Evolutionary conservation across 2,113 vertebrate species (phyloP).

Genomic region (Colaptes auratus): DNA sequence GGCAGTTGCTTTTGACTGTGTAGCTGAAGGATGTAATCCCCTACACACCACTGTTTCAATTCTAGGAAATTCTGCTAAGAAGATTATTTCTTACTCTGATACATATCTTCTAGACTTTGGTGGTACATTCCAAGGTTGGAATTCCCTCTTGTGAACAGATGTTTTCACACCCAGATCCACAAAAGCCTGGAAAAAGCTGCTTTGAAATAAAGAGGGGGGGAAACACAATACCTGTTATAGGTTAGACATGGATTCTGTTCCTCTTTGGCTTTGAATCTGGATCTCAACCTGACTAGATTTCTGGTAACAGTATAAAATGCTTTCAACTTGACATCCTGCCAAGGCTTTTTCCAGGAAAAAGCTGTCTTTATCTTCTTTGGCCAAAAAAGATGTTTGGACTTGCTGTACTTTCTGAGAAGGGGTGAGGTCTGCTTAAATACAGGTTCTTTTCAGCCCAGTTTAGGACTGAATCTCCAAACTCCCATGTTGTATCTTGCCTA

Average conservation of each 20-base stretch:
- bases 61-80: background rate
- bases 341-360: slow-evolving; percentile 11
- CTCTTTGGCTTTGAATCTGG: background rate
- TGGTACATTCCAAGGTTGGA: background rate
- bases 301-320: slow-evolving; percentile 4
- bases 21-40: background rate
- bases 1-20: background rate
- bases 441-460: background rate
- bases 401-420: slow-evolving; percentile 51
- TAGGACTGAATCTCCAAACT: background rate
- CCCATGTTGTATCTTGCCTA: slow-evolving; percentile 13
- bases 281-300: background rate
- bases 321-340: slow-evolving; percentile 14
- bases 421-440: slow-evolving; percentile 22
- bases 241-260: background rate
- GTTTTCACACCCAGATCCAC: background rate
- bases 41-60: background rate
- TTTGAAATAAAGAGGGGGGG: background rate
- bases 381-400: slow-evolving; percentile 51
- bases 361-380: slow-evolving; percentile 36
- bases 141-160: background rate
- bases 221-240: background rate
- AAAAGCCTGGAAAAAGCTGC: background rate
- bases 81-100: background rate
- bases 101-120: background rate